Conservation (phyloP, 2,113 vertebrate species). For the Neodontobutis hainanensis region DNA sequence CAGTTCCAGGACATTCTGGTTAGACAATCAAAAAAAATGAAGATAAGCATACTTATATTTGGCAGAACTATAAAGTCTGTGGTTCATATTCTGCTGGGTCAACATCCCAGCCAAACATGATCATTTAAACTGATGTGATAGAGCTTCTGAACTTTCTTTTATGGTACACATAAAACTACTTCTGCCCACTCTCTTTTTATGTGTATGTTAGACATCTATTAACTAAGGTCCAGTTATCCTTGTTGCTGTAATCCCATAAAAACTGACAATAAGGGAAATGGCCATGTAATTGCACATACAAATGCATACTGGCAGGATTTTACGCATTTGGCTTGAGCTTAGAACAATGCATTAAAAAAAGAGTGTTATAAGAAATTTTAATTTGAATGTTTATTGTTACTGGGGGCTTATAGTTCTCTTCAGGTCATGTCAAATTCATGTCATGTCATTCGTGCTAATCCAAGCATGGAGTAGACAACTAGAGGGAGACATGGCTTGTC, state of each 20-base stretch:
- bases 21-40: no score
- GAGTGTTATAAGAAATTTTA: no score
- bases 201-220: slow-evolving; percentile 21
- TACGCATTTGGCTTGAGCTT: not conserved
- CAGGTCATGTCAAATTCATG: no score
- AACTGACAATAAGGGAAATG: slow-evolving; percentile 50
- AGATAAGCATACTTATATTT: no score
- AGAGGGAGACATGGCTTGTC: no score
- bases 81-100: not conserved
- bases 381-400: no score
- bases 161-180: slow-evolving; percentile 25
- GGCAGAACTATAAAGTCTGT: not conserved
- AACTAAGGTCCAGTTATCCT: slow-evolving; percentile 27
- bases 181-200: slow-evolving; percentile 6
- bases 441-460: no score
- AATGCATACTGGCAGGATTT: slow-evolving; percentile 10
- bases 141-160: slow-evolving; percentile 14
- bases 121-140: no score
- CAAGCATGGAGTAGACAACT: no score
- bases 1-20: no score
- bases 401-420: no score
- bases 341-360: slow-evolving; percentile 28
- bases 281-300: slow-evolving; percentile 32
- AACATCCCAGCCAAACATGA: not conserved
- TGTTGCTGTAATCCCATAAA: slow-evolving; percentile 52